Conservation (phyloP, 2,888 invertebrate species). For the Agelastica alni region DNA sequence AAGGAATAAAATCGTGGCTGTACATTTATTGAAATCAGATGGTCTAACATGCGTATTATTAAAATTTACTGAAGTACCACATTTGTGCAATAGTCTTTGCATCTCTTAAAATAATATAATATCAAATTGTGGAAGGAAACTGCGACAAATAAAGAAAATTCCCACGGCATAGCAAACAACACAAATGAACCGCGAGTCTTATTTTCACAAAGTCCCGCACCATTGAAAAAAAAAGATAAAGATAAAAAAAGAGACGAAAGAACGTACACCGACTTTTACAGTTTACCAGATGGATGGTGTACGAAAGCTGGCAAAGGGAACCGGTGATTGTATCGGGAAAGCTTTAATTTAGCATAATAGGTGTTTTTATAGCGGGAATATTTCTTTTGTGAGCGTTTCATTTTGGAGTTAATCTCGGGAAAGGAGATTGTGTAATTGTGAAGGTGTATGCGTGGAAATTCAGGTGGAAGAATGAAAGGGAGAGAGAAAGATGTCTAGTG, state of each 20-base stretch:
- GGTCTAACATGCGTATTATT: too few relatives aligned
- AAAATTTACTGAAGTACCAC: too few relatives aligned
- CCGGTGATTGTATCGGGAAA: conserved; percentile 28
- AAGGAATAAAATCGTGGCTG: too few relatives aligned
- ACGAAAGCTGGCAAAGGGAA: conserved; percentile 20
- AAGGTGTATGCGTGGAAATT: conserved; percentile 32
- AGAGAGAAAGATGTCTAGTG: background rate
- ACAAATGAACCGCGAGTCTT: conserved; percentile 16
- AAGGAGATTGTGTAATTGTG: conserved; percentile 37
- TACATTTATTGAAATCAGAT: too few relatives aligned
- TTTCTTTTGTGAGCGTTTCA: conserved; percentile 37
- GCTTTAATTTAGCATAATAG: conserved; percentile 41
- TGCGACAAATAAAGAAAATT: background rate
- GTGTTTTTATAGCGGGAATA: conserved; percentile 36
- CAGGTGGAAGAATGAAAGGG: conserved; percentile 6
- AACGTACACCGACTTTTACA: conserved; percentile 12
- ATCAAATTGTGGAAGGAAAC: too few relatives aligned
- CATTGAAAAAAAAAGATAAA: background rate
- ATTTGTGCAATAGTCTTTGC: too few relatives aligned
- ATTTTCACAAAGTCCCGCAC: conserved; percentile 9
- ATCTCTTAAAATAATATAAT: too few relatives aligned
- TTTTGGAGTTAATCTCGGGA: conserved; percentile 38
- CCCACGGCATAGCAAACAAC: conserved; percentile 3
- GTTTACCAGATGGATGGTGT: conserved; percentile 4
- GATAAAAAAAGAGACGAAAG: conserved; percentile 4